Evolutionary conservation across 2,888 invertebrate species (phyloP).

Genomic region (Liposcelis brunnea): DNA sequence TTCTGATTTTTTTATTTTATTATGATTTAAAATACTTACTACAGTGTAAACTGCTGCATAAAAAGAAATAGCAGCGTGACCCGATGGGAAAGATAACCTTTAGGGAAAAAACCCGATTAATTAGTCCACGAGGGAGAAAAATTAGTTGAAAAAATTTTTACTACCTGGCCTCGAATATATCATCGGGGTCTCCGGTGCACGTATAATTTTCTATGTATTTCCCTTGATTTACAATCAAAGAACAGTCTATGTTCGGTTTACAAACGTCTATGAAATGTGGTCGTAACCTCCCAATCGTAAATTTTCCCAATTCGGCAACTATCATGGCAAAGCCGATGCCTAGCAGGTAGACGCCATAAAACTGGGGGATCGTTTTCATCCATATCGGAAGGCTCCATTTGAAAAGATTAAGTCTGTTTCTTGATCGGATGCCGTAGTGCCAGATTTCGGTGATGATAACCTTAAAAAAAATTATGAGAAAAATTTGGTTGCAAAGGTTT

Average conservation of each 20-base stretch:
- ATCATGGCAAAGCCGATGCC: conserved; percentile 72
- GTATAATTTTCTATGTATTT: conserved; percentile 54
- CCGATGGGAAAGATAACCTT: conserved; percentile 28
- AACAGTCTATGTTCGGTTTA: conserved; percentile 52
- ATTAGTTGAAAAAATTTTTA: neutral
- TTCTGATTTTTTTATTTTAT: neutral
- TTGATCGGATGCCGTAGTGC: no score
- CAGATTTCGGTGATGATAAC: no score
- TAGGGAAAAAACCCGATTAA: conserved; percentile 11
- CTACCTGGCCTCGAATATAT: conserved; percentile 49
- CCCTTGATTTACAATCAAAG: conserved; percentile 32
- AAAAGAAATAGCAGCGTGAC: conserved; percentile 28
- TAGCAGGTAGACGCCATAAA: conserved; percentile 61
- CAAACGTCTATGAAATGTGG: conserved; percentile 91
- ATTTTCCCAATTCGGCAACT: conserved; percentile 85
- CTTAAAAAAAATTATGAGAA: no score
- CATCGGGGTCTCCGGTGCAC: conserved; percentile 49
- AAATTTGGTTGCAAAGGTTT: no score
- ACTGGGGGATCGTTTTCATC: no score
- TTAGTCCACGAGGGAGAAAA: conserved; percentile 5
- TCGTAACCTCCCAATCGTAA: conserved; percentile 76
- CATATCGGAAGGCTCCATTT: no score
- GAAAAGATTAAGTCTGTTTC: no score
- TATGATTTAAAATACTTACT: conserved; percentile 19
- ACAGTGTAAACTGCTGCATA: conserved; percentile 21